phyloP scores from a whole-genome alignment of 2,888 invertebrate species.

The Arrhopalites spinosus region DNA sequence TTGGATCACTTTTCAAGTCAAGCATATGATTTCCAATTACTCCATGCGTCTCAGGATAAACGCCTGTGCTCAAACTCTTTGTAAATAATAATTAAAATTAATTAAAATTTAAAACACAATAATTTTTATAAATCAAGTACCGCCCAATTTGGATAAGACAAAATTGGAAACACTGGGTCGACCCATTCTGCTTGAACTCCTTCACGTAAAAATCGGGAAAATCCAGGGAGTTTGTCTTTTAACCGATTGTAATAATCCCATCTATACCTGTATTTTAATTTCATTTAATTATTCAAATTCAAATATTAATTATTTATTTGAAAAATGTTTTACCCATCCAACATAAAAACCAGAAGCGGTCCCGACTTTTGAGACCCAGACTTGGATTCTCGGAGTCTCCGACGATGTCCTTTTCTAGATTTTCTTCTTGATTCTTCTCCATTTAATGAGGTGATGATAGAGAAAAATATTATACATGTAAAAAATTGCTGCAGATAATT shows the following conservation, averaged over 20 bases:
- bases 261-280: slow-evolving; percentile 51
- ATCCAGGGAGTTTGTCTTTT: slow-evolving; percentile 51
- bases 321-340: slow-evolving; percentile 1
- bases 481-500: neutral
- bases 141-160: slow-evolving; percentile 57
- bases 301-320: neutral
- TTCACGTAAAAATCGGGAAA: slow-evolving; percentile 54
- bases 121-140: slow-evolving; percentile 41
- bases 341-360: neutral
- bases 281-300: neutral
- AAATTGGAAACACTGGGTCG: slow-evolving; percentile 57
- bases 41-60: slow-evolving; percentile 59
- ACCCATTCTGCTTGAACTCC: slow-evolving; percentile 57
- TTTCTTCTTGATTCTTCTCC: neutral
- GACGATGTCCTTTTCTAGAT: neutral
- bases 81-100: too few species aligned
- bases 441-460: neutral
- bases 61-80: slow-evolving; percentile 52
- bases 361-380: neutral
- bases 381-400: neutral
- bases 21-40: slow-evolving; percentile 60
- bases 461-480: neutral
- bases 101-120: too few species aligned
- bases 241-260: slow-evolving; percentile 56
- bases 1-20: slow-evolving; percentile 47